Evolutionary conservation across 1,140 invertebrate species (phyloP).

Genomic region (Theocolax elegans): DNA sequence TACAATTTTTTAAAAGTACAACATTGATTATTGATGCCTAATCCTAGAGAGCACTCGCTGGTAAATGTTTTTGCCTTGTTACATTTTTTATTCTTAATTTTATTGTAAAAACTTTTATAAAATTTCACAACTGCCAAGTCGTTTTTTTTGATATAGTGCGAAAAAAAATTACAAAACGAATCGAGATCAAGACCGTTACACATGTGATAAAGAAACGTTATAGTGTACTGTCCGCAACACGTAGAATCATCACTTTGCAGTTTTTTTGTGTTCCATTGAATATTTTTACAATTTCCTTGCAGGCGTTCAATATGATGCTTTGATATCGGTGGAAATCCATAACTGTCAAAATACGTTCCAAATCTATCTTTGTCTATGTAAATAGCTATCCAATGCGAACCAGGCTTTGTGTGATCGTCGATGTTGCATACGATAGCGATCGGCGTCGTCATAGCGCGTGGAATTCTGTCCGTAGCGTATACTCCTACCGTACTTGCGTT

Average conservation of each 20-base stretch:
- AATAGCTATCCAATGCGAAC: conserved; percentile 28
- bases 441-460: neutral
- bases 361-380: conserved; percentile 2
- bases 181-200: neutral
- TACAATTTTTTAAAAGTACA: no score
- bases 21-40: no score
- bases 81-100: no score
- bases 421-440: conserved; percentile 27
- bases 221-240: neutral
- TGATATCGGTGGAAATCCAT: neutral
- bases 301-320: neutral
- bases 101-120: no score
- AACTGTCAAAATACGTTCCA: neutral
- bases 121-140: neutral
- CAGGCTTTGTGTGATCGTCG: conserved; percentile 29
- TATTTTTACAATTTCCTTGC: neutral
- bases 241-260: neutral
- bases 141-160: neutral
- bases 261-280: neutral
- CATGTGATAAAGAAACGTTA: neutral
- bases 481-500: neutral
- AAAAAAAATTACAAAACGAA: neutral
- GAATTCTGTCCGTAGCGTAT: neutral
- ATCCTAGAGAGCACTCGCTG: no score
- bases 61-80: no score